Base-by-base conservation (phyloP, 2,113 vertebrate species). In the Crotalus tigris region DNA sequence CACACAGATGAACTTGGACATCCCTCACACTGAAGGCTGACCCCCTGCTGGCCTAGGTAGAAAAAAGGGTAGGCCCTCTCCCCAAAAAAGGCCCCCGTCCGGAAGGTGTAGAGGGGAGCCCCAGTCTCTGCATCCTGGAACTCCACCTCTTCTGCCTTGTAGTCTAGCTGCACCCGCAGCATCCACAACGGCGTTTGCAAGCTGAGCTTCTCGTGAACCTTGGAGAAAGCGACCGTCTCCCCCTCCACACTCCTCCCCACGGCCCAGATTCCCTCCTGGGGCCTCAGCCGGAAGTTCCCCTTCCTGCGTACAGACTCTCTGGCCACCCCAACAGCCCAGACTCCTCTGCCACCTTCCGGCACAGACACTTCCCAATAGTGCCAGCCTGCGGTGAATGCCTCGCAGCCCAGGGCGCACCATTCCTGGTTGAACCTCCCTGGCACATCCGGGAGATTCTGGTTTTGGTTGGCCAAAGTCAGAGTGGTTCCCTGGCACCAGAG, bases 401-500 rank as follows among this genome's bases (percentile, higher is more conserved):
- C 54, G 13, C 4, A 55, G 15, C 54, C 59, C 26, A 64, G 26
- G 59, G 8, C 59, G 0, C 10, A 64, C 3, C 12, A 64, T 64
- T 64, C 59, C 59, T 0, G 3, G 59, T 29, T 3, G 10, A 64
- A 64, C 3, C 59, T 64, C 59, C 4, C 26, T 29, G 59, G 59
- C 10, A 5, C 0, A 12, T 64, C 26, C 1, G 49, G 49, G 49
- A 51, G 1, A 64, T 29, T 12, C 59, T 64, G 59, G 26, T 29
- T 12, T 0, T 0, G 4, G 3, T 0, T 4, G 59, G 26, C 3
- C 26, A 26, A 64, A 64, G 1, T 4, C 26, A 64, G 3, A 4
- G 0, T 4, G 0, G 10, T 12, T 1, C 8, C 0, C 0, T 29
- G 26, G 59, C 54, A 55, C 15, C 54, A 17, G 54, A 55, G 54